Base-by-base conservation (phyloP, 2,113 vertebrate species). In the Trematocara stigmaticum region DNA sequence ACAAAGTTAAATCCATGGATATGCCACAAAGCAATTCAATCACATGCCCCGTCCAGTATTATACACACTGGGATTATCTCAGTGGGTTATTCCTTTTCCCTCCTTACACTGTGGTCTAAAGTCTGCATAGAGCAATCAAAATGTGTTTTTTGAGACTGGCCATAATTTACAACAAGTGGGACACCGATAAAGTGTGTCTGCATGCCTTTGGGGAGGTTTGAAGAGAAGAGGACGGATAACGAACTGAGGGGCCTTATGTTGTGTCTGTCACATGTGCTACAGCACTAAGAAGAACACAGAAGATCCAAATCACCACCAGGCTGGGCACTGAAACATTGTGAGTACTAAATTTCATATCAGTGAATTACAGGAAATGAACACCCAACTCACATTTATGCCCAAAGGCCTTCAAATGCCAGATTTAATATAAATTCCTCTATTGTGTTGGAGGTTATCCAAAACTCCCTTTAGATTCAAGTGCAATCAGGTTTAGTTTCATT, bases 401-500 rank as follows among this genome's bases (percentile, higher is more conserved):
- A 66, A 31, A 52, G 18, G 59, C 80, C 26, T 47, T 78, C 31
- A 45, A 5, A 88, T 40, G 29, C 81, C 53, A 71, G 71, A 85
- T 78, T 84, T 10, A 76, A 86, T 74, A 45, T 49, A 61, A 76
- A 79, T 74, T 20, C 16, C 57, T 78, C 42, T 12, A 35, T 84
- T 69, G 20, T 35, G 4, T 56, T 80, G 20, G 47, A 34, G 80
- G 64, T 86, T 78, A 83, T 66, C 79, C 83, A 91, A 89, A 83
- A 76, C 69, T 84, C 87, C 34, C 9, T 94, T 93, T 88, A 84
- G 89, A 88, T 93, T 91, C 91, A 85, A 93, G 79, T 66, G 78
- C 88, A 93, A 88, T 95, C 85, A 89, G 82, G 84, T 81, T 66
- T 31, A 61, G 87, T 91, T 51, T 81, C 78, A 92, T 92, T 93